Evolutionary conservation across 2,113 vertebrate genomes (phyloP).

Genomic region (Tricholaema leucomelas): DNA sequence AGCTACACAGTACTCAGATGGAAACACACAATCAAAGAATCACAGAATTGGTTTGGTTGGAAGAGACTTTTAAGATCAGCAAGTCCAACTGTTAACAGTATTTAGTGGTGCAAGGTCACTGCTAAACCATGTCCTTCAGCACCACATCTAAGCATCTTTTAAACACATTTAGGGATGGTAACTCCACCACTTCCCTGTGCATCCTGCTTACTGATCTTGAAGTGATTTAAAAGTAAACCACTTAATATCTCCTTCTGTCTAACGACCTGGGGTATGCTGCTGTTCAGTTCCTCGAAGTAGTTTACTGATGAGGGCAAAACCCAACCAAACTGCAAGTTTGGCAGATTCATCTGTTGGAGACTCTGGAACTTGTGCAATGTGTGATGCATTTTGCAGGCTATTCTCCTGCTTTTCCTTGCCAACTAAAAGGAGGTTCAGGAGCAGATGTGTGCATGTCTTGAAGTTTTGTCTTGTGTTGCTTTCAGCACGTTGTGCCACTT

Average conservation of each 20-base stretch:
- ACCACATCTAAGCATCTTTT: too few relatives aligned
- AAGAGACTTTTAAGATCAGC: too few relatives aligned
- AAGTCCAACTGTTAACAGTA: too few relatives aligned
- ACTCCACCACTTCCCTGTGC: too few relatives aligned
- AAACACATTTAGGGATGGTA: too few relatives aligned
- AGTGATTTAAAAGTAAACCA: neutral
- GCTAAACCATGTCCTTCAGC: too few relatives aligned
- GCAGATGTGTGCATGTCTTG: neutral
- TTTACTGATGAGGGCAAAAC: neutral
- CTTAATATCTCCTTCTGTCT: neutral
- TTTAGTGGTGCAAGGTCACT: too few relatives aligned
- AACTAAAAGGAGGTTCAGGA: neutral
- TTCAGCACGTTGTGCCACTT: neutral
- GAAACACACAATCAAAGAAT: neutral
- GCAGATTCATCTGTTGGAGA: neutral
- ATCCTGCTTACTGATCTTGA: too few relatives aligned
- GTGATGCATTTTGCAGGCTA: neutral
- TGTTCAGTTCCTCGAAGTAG: neutral
- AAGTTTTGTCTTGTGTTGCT: conserved; percentile 2
- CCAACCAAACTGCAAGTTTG: accelerated
- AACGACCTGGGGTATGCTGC: neutral
- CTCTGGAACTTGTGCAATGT: neutral
- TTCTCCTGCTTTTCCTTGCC: neutral
- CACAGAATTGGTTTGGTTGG: too few relatives aligned
- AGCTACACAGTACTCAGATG: neutral